Evolutionary conservation across 2,113 vertebrate genomes (phyloP).

Genomic region (Microtus montanus): DNA sequence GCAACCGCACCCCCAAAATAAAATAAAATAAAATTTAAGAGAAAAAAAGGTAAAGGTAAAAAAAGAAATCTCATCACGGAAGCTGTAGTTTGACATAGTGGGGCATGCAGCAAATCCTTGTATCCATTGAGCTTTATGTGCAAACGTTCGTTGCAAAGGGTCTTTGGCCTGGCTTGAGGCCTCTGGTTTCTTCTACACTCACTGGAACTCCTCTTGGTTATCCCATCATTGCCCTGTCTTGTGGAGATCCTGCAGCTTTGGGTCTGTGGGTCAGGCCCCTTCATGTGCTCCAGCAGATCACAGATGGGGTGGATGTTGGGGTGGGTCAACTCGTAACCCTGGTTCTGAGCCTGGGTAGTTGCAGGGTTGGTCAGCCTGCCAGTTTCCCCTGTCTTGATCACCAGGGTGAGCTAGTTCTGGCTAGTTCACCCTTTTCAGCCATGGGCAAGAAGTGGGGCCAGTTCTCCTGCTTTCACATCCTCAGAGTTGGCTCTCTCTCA

Average conservation of each 20-base stretch:
- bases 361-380: not conserved
- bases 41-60: too few relatives aligned
- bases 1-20: too few relatives aligned
- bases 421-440: not conserved
- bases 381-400: not conserved
- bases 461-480: not conserved
- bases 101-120: too few relatives aligned
- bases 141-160: too few relatives aligned
- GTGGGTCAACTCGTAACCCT: not conserved
- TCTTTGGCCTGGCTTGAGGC: too few relatives aligned
- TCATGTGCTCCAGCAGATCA: not conserved
- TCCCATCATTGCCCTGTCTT: rapidly evolving
- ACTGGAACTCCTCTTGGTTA: not conserved
- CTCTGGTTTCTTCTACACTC: too few relatives aligned
- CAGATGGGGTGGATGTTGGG: not conserved
- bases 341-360: too few relatives aligned
- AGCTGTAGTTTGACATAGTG: too few relatives aligned
- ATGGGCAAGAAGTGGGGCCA: not conserved
- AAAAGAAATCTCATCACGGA: too few relatives aligned
- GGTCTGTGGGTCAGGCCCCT: not conserved
- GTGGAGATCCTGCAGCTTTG: not conserved
- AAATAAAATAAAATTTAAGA: too few relatives aligned
- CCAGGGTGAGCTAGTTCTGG: not conserved
- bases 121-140: too few relatives aligned
- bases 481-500: not conserved